Evolutionary conservation across 2,888 invertebrate genomes (phyloP), one percentile per base, ranked within the genome.

Genomic region (Ormia ochracea): DNA sequence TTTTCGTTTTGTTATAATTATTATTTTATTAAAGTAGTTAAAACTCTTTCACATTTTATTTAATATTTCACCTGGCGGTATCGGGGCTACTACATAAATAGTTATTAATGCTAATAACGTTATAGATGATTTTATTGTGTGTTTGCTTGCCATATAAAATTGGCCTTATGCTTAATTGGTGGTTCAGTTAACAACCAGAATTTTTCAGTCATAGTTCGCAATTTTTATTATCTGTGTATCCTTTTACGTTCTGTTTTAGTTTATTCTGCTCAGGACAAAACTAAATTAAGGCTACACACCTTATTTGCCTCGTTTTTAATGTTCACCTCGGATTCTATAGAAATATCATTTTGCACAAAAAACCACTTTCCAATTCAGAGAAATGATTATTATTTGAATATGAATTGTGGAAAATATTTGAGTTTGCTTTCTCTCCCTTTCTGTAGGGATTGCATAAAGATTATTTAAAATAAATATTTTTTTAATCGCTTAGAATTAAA

Each of bases 141-240:
- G 54, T 28, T 19, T 12, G 33, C 19, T 23, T 33, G 63, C 33
- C 36, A 56, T 33, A 61, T 61, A 70, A 61, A 61, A 38, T 66
- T 41, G 26, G 10, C 10, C 21, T 65, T 36, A 54, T 33, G n/a
- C 33, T 38, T 66, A 54, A 63, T 69, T 56, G 61, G 54, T 69
- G 69, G 48, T 69, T 50, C 50, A 69, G 38, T 79, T 72, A 63
- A 80, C 54, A 69, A 65, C 48, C 72, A 69, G 17, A 26, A 61
- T 76, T 68, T 80, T 80, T 73, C 56, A 68, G 72, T 73, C 76
- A 76, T 76, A 68, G 23, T 69, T 76, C 14, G 33, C 45, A 33
- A 5, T 54, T 50, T 68, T 33, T 31, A 12, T 41, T n/a, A n/a
- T 38, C 28, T 28, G 26, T 28, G 4, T 14, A 3, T 21, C 17